Base-by-base conservation (phyloP, 1,140 invertebrate species). In the Pogonus chalceus region DNA sequence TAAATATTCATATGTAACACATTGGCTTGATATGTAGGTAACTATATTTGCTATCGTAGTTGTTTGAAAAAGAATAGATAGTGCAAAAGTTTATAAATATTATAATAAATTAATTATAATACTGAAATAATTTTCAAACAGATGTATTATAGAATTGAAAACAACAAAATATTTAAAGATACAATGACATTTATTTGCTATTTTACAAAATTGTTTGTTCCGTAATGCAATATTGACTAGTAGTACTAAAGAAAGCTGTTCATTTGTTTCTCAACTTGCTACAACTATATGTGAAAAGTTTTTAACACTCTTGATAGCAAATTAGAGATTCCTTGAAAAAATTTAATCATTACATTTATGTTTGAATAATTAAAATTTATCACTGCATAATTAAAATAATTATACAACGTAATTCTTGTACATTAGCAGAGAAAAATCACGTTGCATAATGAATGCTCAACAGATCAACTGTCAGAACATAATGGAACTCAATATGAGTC, bases 31-130 rank as follows among this genome's bases (percentile, higher is more conserved):
- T 43, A 43, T 43, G 37, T 43, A 43, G 37, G 37, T 43, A 43
- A 43, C 37, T 43, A 43, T 43, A 43, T 43, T 43, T 43, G 37
- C 37, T 43, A 43, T 43, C 37, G 37, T 7, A 9, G 37, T 10
- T 43, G 18, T 43, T 12, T 18, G 4, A 12, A n/a, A n/a, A n/a
- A n/a, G n/a, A 10, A 10, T 43, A 12, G 18, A 43, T 43, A 7
- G 18, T 43, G 37, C 37, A 43, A 12, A n/a, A n/a, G 3, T 43
- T 18, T 43, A 43, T 43, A 43, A 43, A 43, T 43, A 43, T 43
- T 43, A 43, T 43, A 43, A 43, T 43, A 43, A 43, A 43, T 43
- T 43, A 43, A 43, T 43, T 43, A 43, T 43, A 43, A 43, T 43
- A 43, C 37, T 43, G 37, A 43, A 43, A 7, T 4, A 43, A 43